A percentile compares a stretch with the other conserved stretches of the same genome.
Conservation (phyloP, 1,140 invertebrate genomes). For the Conus betulinus region DNA sequence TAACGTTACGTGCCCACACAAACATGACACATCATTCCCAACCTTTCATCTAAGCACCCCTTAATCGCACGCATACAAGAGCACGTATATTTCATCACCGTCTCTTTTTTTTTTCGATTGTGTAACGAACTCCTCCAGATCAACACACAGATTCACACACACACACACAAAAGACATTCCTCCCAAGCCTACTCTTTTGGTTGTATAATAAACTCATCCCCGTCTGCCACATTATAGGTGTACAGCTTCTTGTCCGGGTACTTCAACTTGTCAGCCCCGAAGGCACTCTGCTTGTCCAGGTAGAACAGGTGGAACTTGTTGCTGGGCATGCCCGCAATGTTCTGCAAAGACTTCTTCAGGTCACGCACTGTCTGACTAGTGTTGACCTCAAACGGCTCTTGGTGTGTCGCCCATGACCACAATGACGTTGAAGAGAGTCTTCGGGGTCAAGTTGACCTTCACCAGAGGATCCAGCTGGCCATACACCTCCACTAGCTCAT, state of each 20-base stretch:
- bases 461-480: slow-evolving; percentile 60
- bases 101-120: too few species aligned
- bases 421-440: slow-evolving; percentile 37
- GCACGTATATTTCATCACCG: too few species aligned
- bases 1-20: too few species aligned
- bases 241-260: slow-evolving; percentile 92
- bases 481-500: slow-evolving; percentile 56
- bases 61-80: too few species aligned
- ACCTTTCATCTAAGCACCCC: too few species aligned
- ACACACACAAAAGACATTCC: too few species aligned
- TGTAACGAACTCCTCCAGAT: too few species aligned
- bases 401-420: slow-evolving; percentile 37
- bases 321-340: slow-evolving; percentile 85
- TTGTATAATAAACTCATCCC: slow-evolving; percentile 93
- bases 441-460: slow-evolving; percentile 52
- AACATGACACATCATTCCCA: too few species aligned
- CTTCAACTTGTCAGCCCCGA: slow-evolving; percentile 89
- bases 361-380: slow-evolving; percentile 51
- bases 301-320: slow-evolving; percentile 88
- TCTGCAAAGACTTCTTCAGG: slow-evolving; percentile 53
- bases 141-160: too few species aligned
- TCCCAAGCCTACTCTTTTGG: slow-evolving; percentile 52
- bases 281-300: slow-evolving; percentile 82
- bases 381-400: slow-evolving; percentile 49
- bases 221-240: slow-evolving; percentile 92